Evolutionary conservation across 1,140 invertebrate genomes (phyloP).

Genomic region (Aphelenchoides avenae): DNA sequence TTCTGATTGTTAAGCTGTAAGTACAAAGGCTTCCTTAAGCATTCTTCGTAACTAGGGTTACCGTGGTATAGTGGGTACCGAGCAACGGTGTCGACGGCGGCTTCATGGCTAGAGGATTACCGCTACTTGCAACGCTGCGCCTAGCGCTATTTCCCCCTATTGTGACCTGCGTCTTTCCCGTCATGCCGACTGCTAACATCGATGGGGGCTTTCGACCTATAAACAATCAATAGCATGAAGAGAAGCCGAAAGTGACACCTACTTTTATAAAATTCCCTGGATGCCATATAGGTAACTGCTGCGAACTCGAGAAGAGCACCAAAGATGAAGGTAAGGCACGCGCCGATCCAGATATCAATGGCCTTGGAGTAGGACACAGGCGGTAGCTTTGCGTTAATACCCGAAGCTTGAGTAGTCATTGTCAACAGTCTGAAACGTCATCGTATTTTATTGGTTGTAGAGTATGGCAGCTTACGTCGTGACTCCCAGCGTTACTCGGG

Average conservation of each 20-base stretch:
- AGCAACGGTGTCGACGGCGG: too few relatives aligned
- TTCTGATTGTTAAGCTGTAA: constrained; percentile 10
- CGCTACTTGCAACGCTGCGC: background rate
- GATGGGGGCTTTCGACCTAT: background rate
- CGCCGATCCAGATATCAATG: constrained; percentile 62
- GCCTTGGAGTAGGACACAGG: constrained; percentile 90
- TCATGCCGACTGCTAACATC: constrained; percentile 12
- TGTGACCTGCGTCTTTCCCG: background rate
- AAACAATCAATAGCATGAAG: constrained; percentile 6
- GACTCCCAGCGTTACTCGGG: constrained; percentile 56
- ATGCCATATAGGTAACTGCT: constrained; percentile 87
- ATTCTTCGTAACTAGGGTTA: too few relatives aligned
- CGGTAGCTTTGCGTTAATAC: constrained; percentile 90
- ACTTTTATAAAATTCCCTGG: constrained; percentile 56
- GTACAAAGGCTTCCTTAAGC: background rate
- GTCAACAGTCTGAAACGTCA: constrained; percentile 29
- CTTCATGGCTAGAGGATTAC: background rate
- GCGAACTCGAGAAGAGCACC: constrained; percentile 90
- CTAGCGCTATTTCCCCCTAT: constrained; percentile 3
- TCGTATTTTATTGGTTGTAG: constrained; percentile 74
- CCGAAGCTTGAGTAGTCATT: constrained; percentile 77
- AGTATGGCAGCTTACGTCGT: constrained; percentile 73
- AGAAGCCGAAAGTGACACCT: background rate
- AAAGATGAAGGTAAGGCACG: constrained; percentile 94
- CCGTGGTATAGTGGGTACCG: too few relatives aligned